Evolutionary conservation across 2,113 vertebrate genomes (phyloP).

Genomic region (sheep (Ovis aries)): DNA sequence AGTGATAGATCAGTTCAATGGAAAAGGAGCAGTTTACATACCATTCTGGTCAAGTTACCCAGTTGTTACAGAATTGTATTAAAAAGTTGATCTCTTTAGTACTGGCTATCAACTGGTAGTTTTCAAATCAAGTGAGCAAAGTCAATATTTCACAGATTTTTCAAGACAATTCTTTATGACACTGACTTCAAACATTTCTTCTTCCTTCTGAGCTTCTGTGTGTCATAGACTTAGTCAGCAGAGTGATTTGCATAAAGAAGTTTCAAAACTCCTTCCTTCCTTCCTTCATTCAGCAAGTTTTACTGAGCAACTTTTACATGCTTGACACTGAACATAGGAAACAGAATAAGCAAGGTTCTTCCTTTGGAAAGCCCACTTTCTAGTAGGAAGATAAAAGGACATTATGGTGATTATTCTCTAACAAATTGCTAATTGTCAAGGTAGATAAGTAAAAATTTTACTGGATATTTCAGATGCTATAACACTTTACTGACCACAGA

Average conservation of each 20-base stretch:
- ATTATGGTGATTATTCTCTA: not conserved
- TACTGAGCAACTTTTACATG: not conserved
- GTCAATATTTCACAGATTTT: not conserved
- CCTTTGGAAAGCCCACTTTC: not conserved
- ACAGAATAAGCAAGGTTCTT: not conserved
- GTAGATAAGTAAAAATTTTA: not conserved
- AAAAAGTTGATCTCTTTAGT: not conserved
- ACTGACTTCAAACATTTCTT: not conserved
- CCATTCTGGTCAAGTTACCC: not conserved
- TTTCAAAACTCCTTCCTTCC: not conserved
- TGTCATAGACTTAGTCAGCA: not conserved
- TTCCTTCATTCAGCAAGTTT: not conserved
- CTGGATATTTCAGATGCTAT: not conserved
- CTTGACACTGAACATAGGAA: not conserved
- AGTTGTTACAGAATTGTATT: not conserved
- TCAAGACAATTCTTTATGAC: not conserved
- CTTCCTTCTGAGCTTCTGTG: not conserved
- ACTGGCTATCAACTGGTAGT: not conserved
- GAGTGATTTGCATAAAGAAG: not conserved
- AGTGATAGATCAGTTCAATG: constrained; percentile 2
- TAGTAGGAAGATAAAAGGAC: not conserved
- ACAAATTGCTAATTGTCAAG: not conserved
- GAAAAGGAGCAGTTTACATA: not conserved
- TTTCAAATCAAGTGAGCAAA: not conserved
- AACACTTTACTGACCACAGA: not conserved